phyloP scores from a whole-genome alignment of 2,888 invertebrate genomes.

The Sthenelais limicola region DNA sequence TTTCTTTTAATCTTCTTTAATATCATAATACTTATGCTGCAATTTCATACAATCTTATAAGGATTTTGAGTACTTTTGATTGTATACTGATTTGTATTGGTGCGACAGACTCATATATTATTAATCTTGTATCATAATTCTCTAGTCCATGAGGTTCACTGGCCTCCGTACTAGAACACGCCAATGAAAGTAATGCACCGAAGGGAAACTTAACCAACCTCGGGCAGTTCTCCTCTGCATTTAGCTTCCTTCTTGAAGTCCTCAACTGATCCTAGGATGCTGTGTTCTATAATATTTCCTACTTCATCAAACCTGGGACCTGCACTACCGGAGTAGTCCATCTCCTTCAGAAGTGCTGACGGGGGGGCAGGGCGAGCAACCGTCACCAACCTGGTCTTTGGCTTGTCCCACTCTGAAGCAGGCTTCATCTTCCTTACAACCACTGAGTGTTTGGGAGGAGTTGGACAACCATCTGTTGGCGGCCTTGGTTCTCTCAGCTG shows the following conservation, averaged over 20 bases:
- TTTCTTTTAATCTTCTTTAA: too few species aligned
- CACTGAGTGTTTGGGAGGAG: constrained; percentile 54
- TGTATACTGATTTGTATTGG: too few species aligned
- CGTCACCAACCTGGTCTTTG: constrained; percentile 61
- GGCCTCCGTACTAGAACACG: too few species aligned
- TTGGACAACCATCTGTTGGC: constrained; percentile 54
- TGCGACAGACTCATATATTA: too few species aligned
- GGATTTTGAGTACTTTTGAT: too few species aligned
- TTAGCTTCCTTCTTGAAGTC: constrained; percentile 66
- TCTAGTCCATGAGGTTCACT: too few species aligned
- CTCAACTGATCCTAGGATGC: constrained; percentile 69
- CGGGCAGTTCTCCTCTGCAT: constrained; percentile 57
- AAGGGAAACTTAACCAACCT: constrained; percentile 34
- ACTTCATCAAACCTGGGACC: constrained; percentile 65
- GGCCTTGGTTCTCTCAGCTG: constrained; percentile 58
- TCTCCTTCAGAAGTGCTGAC: constrained; percentile 65
- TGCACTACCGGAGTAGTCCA: constrained; percentile 58
- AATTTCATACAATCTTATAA: too few species aligned
- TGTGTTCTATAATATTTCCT: constrained; percentile 68
- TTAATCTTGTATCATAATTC: too few species aligned
- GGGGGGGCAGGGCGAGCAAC: constrained; percentile 69
- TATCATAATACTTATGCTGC: too few species aligned
- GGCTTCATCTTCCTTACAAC: constrained; percentile 64
- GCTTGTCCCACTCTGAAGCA: constrained; percentile 59
- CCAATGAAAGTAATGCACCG: too few species aligned